phyloP scores from a whole-genome alignment of 2,888 invertebrate species.

The Isoperla grammatica region DNA sequence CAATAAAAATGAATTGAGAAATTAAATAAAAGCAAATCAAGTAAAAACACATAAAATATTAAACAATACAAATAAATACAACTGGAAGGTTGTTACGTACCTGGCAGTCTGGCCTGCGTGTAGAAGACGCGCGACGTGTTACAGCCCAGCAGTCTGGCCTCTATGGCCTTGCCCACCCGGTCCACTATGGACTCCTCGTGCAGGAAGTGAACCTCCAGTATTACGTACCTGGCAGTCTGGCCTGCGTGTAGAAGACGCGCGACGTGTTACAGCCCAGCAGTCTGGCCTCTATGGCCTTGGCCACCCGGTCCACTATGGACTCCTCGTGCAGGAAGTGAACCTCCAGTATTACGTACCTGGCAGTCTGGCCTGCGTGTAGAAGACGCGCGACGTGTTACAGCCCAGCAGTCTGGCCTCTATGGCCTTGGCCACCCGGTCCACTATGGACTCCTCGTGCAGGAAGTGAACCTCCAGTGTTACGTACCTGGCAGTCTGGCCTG shows the following conservation, averaged over 20 bases:
- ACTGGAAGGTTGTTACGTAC: too few relatives aligned
- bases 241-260: slow-evolving; percentile 82
- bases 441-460: slow-evolving; percentile 84
- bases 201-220: slow-evolving; percentile 93
- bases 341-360: too few relatives aligned
- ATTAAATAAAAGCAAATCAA: too few relatives aligned
- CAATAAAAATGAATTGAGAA: too few relatives aligned
- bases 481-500: slow-evolving; percentile 53
- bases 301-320: slow-evolving; percentile 76
- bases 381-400: slow-evolving; percentile 76
- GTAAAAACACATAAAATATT: too few relatives aligned
- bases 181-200: slow-evolving; percentile 88
- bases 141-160: slow-evolving; percentile 69
- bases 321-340: slow-evolving; percentile 94
- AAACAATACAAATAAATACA: too few relatives aligned
- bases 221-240: slow-evolving; percentile 39
- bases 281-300: slow-evolving; percentile 67
- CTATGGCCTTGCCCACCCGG: slow-evolving; percentile 68
- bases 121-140: slow-evolving; percentile 82
- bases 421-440: slow-evolving; percentile 69
- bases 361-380: slow-evolving; percentile 70
- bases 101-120: slow-evolving; percentile 58
- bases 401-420: slow-evolving; percentile 73
- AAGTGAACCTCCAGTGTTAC: slow-evolving; percentile 98
- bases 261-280: slow-evolving; percentile 77